A percentile compares a stretch with the other conserved stretches of the same genome.
Evolutionary conservation across 2,888 invertebrate species (phyloP).

Genomic region (Druceiella hillmani): DNA sequence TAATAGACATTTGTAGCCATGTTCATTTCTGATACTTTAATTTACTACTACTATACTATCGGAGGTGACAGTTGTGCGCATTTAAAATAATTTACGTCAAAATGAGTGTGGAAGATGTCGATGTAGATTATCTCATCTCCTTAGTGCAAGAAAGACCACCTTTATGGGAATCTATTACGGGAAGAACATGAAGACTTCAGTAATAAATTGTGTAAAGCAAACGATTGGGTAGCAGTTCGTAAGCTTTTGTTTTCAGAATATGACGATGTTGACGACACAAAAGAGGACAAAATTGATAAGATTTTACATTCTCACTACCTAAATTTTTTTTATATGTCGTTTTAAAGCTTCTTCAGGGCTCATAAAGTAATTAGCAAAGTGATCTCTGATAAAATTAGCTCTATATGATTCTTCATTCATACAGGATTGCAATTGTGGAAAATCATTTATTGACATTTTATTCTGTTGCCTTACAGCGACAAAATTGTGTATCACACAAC

Average conservation of each 20-base stretch:
- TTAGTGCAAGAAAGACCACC: constrained; percentile 22
- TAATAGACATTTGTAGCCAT: too few relatives aligned
- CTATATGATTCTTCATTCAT: constrained; percentile 21
- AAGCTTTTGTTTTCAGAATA: too few relatives aligned
- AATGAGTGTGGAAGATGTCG: constrained; percentile 24
- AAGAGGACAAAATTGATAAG: constrained; percentile 19
- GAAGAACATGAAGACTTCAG: constrained; percentile 20
- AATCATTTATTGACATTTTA: constrained; percentile 20
- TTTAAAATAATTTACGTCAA: constrained; percentile 14
- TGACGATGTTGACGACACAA: constrained; percentile 16
- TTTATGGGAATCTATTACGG: constrained; percentile 13
- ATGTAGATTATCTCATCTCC: constrained; percentile 24
- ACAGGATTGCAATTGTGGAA: constrained; percentile 20
- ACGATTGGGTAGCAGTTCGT: constrained; percentile 21
- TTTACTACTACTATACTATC: too few relatives aligned
- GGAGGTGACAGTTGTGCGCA: too few relatives aligned
- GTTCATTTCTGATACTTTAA: too few relatives aligned
- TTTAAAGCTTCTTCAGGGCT: constrained; percentile 20
- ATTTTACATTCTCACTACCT: constrained; percentile 13
- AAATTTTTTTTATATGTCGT: constrained; percentile 22
- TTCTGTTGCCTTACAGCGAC: constrained; percentile 18
- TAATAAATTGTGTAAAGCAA: constrained; percentile 20
- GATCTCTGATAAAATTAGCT: constrained; percentile 23
- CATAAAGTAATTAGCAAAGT: constrained; percentile 25
- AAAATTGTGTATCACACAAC: constrained; percentile 17